Percentiles rank a stretch among this genome's conserved stretches.
phyloP scores from a whole-genome alignment of 2,797 vertebrate species.

The Enteromius paludinosus region DNA sequence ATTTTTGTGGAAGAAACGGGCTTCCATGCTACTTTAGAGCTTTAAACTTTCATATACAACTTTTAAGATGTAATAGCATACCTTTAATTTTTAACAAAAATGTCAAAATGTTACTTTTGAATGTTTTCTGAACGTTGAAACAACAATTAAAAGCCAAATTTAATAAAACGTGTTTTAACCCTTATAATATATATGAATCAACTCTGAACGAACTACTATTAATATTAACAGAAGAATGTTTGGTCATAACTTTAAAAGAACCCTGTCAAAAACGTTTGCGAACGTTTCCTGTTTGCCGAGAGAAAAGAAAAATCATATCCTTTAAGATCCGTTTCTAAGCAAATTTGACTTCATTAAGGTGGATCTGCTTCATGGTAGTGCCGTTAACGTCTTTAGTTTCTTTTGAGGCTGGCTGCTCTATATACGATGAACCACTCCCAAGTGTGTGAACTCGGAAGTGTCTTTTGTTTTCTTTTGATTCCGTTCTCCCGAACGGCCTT shows the following conservation, averaged over 20 bases:
- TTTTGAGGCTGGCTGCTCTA: neutral
- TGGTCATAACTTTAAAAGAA: neutral
- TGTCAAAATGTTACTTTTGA: neutral
- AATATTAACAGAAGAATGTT: neutral
- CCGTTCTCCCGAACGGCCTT: slow-evolving; percentile 15
- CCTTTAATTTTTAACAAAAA: neutral
- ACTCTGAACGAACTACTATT: neutral
- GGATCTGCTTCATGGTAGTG: neutral
- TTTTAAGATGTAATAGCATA: too few species aligned
- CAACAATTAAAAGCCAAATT: neutral
- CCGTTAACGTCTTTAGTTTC: neutral
- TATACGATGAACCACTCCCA: slow-evolving; percentile 20
- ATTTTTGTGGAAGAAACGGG: neutral
- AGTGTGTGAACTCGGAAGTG: slow-evolving; percentile 53
- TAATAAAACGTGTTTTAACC: neutral
- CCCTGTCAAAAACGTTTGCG: neutral
- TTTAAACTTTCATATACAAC: too few species aligned
- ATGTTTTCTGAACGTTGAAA: neutral
- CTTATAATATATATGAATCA: too few species aligned
- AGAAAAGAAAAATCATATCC: neutral
- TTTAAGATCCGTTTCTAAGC: neutral
- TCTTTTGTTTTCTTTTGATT: slow-evolving; percentile 28
- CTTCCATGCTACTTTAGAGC: neutral
- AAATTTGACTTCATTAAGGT: neutral
- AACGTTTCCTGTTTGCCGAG: neutral